A percentile compares a stretch with the other conserved stretches of the same genome.
Conservation (phyloP, 2,888 invertebrate genomes). For the Amphimallon solstitiale region DNA sequence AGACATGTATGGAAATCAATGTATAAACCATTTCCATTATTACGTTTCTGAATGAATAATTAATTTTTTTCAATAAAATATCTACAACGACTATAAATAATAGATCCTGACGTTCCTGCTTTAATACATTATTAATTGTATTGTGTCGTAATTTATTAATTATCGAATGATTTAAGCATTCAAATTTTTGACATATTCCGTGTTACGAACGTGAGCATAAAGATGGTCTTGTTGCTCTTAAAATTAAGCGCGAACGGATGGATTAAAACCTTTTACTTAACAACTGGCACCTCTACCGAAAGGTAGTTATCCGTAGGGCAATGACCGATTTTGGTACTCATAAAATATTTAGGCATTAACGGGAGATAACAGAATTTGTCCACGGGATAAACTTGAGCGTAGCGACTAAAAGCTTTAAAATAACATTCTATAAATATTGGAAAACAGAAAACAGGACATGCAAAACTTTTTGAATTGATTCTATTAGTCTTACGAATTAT, state of each 20-base stretch:
- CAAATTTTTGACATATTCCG: no score
- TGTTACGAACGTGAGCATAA: no score
- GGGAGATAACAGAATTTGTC: constrained; percentile 27
- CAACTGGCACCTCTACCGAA: constrained; percentile 13
- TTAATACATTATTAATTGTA: no score
- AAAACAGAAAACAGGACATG: not conserved
- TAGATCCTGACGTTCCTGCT: no score
- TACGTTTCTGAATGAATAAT: no score
- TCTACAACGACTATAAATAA: no score
- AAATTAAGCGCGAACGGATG: not conserved
- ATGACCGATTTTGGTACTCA: constrained; percentile 31
- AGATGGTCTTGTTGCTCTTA: not conserved
- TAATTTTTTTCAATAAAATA: no score
- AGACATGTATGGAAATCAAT: no score
- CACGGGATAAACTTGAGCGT: constrained; percentile 10
- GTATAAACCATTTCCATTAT: no score
- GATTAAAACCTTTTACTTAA: constrained; percentile 16
- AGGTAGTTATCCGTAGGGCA: constrained; percentile 14
- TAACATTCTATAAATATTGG: constrained; percentile 5
- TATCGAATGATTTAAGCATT: no score
- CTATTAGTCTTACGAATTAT: no score
- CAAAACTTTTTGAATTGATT: not conserved
- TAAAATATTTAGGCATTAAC: constrained; percentile 32
- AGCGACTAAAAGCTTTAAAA: not conserved
- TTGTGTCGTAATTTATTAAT: no score